Conservation (phyloP, 2,888 invertebrate genomes). For the Morinoia aosen region DNA sequence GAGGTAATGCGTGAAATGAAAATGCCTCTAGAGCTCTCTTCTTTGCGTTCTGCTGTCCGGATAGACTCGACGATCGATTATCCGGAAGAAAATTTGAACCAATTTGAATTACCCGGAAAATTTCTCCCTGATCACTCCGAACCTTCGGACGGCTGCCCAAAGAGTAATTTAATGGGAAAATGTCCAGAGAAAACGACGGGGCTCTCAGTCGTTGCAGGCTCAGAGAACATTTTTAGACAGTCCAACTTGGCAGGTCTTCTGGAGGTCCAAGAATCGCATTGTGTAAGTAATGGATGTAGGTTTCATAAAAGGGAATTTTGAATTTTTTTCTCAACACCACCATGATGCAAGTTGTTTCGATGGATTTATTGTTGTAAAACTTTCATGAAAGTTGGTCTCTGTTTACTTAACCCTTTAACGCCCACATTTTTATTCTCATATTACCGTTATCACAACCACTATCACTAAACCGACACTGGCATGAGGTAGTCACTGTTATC, state of each 20-base stretch:
- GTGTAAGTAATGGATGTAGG: not conserved
- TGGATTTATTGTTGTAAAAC: no score
- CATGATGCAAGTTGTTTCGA: no score
- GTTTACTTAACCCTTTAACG: no score
- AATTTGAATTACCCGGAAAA: constrained; percentile 12
- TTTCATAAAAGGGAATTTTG: not conserved
- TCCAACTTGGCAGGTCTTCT: not conserved
- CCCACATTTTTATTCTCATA: no score
- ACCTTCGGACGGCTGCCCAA: not conserved
- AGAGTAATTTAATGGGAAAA: not conserved
- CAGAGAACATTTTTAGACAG: not conserved
- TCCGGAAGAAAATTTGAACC: not conserved
- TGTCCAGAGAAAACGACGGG: not conserved
- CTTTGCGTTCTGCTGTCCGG: not conserved
- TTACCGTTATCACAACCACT: no score
- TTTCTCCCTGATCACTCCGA: not conserved
- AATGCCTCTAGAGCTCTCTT: not conserved
- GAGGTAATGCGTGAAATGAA: constrained; percentile 25
- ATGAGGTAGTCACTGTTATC: no score
- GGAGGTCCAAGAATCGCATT: not conserved
- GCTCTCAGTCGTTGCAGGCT: not conserved
- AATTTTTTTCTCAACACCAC: no score
- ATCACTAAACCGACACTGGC: no score
- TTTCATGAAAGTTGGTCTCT: no score
- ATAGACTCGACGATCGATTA: not conserved